Base-by-base conservation (phyloP, 2,888 invertebrate species). In the Neocrepidodera transversa region DNA sequence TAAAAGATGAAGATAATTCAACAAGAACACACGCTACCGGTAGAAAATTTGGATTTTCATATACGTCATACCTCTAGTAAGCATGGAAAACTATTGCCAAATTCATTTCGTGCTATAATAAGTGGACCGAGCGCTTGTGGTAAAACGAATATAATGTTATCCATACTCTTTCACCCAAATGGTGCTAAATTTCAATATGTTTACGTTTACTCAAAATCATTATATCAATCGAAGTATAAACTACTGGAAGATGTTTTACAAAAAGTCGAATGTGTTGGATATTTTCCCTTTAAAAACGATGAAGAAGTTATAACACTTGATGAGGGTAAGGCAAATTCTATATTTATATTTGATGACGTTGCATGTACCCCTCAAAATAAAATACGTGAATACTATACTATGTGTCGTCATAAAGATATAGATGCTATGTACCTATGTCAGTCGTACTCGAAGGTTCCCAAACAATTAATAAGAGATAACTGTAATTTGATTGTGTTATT, bases 401-500 rank as follows among this genome's bases (percentile, higher is more conserved):
- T 32, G 45, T 48, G 42, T 0, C 16, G 51, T 8, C 58, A 58
- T 43, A 20, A 14, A 14, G 5, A 6, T 38, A 13, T 57, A n/a
- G 48, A 57, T 13, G 30, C 47, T 1, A 13, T 32, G 3, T 57
- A 57, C 11, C 40, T 58, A 26, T 45, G 28, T 38, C 59, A 59
- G 28, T 54, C 43, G 3, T 53, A 60, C 11, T 14, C 28, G 4
- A 54, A 36, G 47, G 36, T 54, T 1, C 54, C 59, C 1, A 54
- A 58, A 23, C 58, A 58, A 13, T 13, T 58, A 10, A 30, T 47
- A 26, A 49, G 52, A 6, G 52, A 52, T 18, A 51, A 40, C 20
- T 36, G 36, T 13, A 50, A 50, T 36, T 28, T 74, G 73, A 6
- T 69, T 62, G 58, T n/a, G n/a, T n/a, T n/a, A n/a, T n/a, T n/a